phyloP scores from a whole-genome alignment of 2,113 vertebrate species.

The Alethe castanea region DNA sequence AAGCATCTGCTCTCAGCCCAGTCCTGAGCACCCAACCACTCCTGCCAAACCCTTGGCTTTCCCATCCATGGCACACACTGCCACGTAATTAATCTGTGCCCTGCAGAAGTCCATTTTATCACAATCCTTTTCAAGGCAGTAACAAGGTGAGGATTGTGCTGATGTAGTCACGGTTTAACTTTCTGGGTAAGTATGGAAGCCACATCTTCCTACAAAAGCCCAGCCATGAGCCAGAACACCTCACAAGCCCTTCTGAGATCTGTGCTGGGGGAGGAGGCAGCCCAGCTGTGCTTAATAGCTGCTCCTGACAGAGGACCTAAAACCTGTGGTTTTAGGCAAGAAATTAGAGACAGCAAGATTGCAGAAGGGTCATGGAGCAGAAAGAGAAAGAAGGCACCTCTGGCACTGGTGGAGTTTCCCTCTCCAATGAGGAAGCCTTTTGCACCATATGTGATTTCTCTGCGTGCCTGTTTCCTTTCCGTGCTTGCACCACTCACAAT shows the following conservation, averaged over 20 bases:
- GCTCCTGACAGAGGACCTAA: background rate
- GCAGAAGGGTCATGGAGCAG: background rate
- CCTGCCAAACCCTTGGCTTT: background rate
- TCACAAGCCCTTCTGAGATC: background rate
- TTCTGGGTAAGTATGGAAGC: background rate
- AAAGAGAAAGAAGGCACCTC: background rate
- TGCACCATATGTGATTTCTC: background rate
- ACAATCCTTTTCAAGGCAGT: background rate
- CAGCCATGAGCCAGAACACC: background rate
- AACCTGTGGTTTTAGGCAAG: background rate
- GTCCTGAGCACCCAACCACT: background rate
- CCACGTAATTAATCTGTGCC: background rate
- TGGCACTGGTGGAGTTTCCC: background rate
- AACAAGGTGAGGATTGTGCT: background rate
- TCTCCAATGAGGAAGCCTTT: conserved; percentile 56
- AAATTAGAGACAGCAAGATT: background rate
- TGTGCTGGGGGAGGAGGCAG: background rate
- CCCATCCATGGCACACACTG: too few relatives aligned
- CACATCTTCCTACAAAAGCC: background rate
- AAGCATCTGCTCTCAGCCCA: background rate
- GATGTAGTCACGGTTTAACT: background rate
- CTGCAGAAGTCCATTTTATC: background rate
- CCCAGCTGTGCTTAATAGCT: background rate
- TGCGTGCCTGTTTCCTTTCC: background rate
- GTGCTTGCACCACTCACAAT: background rate